A percentile compares a stretch with the other conserved stretches of the same genome.
phyloP scores from a whole-genome alignment of 2,888 invertebrate species.

The Drosophila vallismaia region DNA sequence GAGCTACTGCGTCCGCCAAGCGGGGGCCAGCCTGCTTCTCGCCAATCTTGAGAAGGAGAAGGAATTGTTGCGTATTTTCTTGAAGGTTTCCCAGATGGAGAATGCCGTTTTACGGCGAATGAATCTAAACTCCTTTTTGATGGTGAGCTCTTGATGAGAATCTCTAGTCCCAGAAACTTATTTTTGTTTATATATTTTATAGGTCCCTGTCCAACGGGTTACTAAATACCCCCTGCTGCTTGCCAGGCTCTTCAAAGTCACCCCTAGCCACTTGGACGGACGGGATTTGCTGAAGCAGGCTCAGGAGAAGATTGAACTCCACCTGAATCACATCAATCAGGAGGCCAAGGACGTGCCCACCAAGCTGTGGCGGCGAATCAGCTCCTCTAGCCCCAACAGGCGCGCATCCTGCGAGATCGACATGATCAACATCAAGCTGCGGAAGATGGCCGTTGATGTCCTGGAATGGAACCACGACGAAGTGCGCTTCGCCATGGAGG shows the following conservation, averaged over 20 bases:
- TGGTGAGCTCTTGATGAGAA: conserved; percentile 86
- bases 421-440: conserved; percentile 93
- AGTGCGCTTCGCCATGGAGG: conserved; percentile 95
- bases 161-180: no score
- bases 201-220: conserved; percentile 97
- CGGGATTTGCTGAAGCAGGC: conserved; percentile 93
- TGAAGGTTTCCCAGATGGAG: conserved; percentile 98
- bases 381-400: conserved; percentile 88
- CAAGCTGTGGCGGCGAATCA: conserved; percentile 95
- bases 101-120: conserved; percentile 95
- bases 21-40: conserved; percentile 92
- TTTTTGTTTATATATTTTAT: conserved; percentile 8
- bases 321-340: conserved; percentile 97
- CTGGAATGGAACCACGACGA: conserved; percentile 98
- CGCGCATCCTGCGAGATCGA: conserved; percentile 93
- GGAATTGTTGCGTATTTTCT: conserved; percentile 95
- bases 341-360: conserved; percentile 96
- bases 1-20: conserved; percentile 97
- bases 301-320: conserved; percentile 95
- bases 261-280: conserved; percentile 92
- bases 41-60: conserved; percentile 97
- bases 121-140: conserved; percentile 98
- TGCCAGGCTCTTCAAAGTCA: conserved; percentile 95
- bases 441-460: conserved; percentile 97
- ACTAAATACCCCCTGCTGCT: conserved; percentile 97